Evolutionary conservation across 2,888 invertebrate species (phyloP).

Genomic region (Parasteatoda lunata): DNA sequence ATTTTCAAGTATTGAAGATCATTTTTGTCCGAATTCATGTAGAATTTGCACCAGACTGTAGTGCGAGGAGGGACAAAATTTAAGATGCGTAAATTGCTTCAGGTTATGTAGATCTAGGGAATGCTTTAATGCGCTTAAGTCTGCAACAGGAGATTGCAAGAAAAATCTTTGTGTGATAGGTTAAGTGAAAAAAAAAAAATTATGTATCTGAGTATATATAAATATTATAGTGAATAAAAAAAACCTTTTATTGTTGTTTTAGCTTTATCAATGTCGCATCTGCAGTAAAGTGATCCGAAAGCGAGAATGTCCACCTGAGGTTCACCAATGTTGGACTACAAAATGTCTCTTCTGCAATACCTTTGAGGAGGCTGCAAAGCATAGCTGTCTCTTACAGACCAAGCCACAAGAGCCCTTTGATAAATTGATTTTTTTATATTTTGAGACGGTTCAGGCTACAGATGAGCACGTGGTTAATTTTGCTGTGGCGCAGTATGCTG

Average conservation of each 20-base stretch:
- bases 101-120: background rate
- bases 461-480: conserved; percentile 4
- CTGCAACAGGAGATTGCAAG: background rate
- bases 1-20: background rate
- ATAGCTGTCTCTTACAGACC: background rate
- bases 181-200: background rate
- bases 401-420: too few relatives aligned
- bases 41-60: too few relatives aligned
- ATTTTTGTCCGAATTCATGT: background rate
- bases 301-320: background rate
- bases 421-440: background rate
- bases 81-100: too few relatives aligned
- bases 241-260: background rate
- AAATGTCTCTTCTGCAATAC: background rate
- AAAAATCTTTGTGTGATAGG: background rate
- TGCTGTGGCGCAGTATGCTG: conserved; percentile 10
- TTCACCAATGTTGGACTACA: background rate
- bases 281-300: conserved; percentile 1
- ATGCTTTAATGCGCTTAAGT: conserved; percentile 5
- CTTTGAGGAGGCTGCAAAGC: background rate
- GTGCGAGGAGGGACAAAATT: too few relatives aligned
- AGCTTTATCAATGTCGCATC: conserved; percentile 2
- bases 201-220: too few relatives aligned
- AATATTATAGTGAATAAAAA: background rate
- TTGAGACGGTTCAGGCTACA: conserved; percentile 9